These are phyloP conservation scores for Andrena flavipes DNA, from an alignment of 2,888 invertebrate genomes.

Conservation along the genomic window DNA sequence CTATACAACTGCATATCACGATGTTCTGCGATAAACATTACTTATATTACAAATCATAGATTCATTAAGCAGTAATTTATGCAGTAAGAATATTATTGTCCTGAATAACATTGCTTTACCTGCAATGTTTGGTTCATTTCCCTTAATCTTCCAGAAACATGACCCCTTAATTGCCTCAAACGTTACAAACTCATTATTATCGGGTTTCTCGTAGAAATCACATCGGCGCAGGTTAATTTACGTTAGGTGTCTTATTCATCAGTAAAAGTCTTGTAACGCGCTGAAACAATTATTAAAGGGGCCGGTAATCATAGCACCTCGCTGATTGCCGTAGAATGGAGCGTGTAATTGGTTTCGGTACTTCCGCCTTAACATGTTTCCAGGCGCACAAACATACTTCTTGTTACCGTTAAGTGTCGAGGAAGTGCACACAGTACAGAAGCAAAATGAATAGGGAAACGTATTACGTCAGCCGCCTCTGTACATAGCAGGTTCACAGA, in stretches of 20 bases:
- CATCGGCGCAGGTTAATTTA: constrained; percentile 2
- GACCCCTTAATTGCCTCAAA: not conserved
- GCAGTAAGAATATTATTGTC: not conserved
- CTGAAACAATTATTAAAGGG: constrained; percentile 1
- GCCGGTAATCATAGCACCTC: constrained; percentile 18
- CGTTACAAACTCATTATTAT: not conserved
- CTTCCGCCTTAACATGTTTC: constrained; percentile 29
- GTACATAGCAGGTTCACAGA: not conserved
- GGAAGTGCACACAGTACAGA: not conserved
- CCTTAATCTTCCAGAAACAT: not conserved
- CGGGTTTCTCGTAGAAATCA: not conserved
- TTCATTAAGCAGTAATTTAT: too few relatives aligned
- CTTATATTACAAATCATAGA: too few relatives aligned
- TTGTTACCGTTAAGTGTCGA: not conserved
- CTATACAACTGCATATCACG: too few relatives aligned
- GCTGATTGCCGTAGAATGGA: constrained; percentile 25
- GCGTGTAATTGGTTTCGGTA: constrained; percentile 18
- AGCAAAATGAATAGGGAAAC: not conserved
- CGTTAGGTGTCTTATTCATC: not conserved
- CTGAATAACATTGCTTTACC: not conserved
- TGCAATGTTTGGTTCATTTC: not conserved
- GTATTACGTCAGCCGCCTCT: not conserved
- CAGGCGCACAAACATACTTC: not conserved
- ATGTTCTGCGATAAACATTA: too few relatives aligned
- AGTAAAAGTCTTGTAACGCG: constrained; percentile 15